These are phyloP conservation scores for Phenganax marumi DNA, from an alignment of 92 coral and sea anemone species.

Conservation along the genomic window DNA sequence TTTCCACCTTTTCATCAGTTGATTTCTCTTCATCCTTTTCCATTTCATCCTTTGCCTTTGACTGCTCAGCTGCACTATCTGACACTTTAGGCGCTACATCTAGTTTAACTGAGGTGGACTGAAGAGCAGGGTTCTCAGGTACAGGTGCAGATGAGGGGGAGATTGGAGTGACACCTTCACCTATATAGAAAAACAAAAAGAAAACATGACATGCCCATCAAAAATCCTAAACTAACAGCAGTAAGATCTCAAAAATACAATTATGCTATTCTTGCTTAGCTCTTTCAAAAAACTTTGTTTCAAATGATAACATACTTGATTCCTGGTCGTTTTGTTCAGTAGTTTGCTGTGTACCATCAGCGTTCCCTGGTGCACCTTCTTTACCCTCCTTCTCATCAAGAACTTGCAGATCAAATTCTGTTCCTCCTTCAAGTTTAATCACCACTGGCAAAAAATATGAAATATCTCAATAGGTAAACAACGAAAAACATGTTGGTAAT, in stretches of 20 bases:
- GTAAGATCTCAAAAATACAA: too few relatives aligned
- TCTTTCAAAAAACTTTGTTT: too few relatives aligned
- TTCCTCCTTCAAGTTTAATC: slow-evolving; percentile 90
- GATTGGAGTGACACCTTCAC: slow-evolving; percentile 65
- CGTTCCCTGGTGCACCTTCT: slow-evolving; percentile 48
- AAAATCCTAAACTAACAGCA: not conserved
- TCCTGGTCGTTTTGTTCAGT: slow-evolving; percentile 21
- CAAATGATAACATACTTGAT: too few relatives aligned
- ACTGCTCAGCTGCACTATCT: slow-evolving; percentile 84
- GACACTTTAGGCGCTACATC: slow-evolving; percentile 58
- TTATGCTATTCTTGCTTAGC: too few relatives aligned
- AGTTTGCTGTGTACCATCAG: slow-evolving; percentile 24
- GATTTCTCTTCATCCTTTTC: slow-evolving; percentile 72
- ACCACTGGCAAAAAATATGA: slow-evolving; percentile 61
- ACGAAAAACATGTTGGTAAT: not conserved
- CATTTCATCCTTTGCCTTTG: slow-evolving; percentile 79
- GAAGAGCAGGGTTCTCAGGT: slow-evolving; percentile 89
- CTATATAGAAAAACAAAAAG: not conserved
- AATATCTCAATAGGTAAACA: not conserved
- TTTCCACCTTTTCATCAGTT: slow-evolving; percentile 28
- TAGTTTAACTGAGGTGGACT: slow-evolving; percentile 46
- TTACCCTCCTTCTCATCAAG: slow-evolving; percentile 65
- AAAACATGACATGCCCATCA: not conserved
- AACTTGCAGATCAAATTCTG: slow-evolving; percentile 76
- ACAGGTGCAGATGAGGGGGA: slow-evolving; percentile 95